Conservation (phyloP, 2,797 vertebrate genomes). For the Malacoraja senta region DNA sequence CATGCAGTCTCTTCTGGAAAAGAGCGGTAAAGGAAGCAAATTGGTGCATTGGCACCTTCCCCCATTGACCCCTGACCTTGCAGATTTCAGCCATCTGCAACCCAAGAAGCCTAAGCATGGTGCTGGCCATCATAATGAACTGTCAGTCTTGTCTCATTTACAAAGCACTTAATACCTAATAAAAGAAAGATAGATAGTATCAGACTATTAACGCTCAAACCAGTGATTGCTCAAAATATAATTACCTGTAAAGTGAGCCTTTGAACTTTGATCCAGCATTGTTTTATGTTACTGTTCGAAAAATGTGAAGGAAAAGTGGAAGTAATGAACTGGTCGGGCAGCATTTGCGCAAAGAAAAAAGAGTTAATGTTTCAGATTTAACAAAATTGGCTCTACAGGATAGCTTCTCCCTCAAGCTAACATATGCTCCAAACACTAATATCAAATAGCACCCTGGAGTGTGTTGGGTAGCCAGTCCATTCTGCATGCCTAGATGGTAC, state of each 20-base stretch:
- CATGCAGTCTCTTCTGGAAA: conserved; percentile 67
- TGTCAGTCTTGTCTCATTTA: conserved; percentile 56
- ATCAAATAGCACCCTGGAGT: too few relatives aligned
- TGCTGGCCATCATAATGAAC: conserved; percentile 64
- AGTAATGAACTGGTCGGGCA: too few relatives aligned
- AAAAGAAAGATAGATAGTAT: conserved; percentile 61
- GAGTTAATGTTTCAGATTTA: too few relatives aligned
- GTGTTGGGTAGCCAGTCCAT: too few relatives aligned
- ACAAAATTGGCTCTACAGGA: too few relatives aligned
- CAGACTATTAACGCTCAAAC: conserved; percentile 40
- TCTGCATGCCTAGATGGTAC: too few relatives aligned
- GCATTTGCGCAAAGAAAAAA: too few relatives aligned
- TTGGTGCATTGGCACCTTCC: conserved; percentile 59
- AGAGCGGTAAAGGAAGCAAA: conserved; percentile 57
- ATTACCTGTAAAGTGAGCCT: conserved; percentile 36
- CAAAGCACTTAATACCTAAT: conserved; percentile 55
- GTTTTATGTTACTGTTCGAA: background rate
- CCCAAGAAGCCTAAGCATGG: conserved; percentile 66
- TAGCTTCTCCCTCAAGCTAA: too few relatives aligned
- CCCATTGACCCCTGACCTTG: conserved; percentile 66
- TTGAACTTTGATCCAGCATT: conserved; percentile 43
- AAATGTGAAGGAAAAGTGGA: too few relatives aligned
- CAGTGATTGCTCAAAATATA: background rate
- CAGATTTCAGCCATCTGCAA: conserved; percentile 64
- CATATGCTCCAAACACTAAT: too few relatives aligned